Conservation (phyloP, 2,113 vertebrate species). For the Nothocercus nigrocapillus region DNA sequence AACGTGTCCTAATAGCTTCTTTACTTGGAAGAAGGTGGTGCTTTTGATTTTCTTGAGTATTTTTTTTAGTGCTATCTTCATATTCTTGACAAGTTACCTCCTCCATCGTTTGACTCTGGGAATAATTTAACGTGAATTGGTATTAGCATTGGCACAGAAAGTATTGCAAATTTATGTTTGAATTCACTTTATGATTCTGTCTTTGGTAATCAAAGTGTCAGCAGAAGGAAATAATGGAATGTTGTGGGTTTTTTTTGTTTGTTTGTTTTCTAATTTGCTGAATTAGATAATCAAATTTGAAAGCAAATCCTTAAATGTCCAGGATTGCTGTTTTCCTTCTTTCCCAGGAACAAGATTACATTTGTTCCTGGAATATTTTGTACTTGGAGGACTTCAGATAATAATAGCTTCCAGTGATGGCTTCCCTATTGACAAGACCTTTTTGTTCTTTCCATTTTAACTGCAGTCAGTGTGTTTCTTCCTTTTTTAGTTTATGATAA, state of each 20-base stretch:
- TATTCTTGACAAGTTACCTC: neutral
- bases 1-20: neutral
- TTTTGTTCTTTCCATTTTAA: neutral
- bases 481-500: neutral
- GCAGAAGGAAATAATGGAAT: neutral
- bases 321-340: neutral
- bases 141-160: conserved; percentile 4
- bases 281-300: neutral
- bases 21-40: neutral
- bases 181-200: conserved; percentile 1
- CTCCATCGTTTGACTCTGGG: neutral
- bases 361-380: neutral
- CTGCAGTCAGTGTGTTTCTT: neutral
- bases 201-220: neutral
- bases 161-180: neutral
- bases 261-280: neutral
- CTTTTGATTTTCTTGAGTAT: neutral
- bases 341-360: neutral
- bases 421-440: neutral
- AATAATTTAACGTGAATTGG: neutral
- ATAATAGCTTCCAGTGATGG: neutral
- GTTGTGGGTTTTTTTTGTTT: neutral
- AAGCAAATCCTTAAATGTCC: neutral
- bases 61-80: neutral
- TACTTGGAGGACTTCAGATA: neutral